Evolutionary conservation across 2,113 vertebrate genomes (phyloP).

Genomic region (Callospermophilus lateralis): DNA sequence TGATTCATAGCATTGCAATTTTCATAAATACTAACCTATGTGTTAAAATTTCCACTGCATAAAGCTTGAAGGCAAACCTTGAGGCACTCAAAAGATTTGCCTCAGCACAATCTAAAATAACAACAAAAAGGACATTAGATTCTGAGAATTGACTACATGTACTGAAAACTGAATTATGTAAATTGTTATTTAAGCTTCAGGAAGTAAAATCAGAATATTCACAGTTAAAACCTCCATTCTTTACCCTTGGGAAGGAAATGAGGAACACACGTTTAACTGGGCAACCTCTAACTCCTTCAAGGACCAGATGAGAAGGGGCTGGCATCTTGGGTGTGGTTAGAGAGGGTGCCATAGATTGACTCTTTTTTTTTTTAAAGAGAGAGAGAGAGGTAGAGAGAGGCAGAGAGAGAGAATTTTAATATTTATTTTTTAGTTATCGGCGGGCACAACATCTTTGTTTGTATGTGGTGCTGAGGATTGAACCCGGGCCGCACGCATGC

Average conservation of each 20-base stretch:
- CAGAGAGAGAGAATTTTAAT: no score
- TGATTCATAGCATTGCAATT: constrained; percentile 52
- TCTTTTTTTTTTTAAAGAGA: no score
- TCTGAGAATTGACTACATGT: constrained; percentile 46
- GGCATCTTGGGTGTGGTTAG: not conserved
- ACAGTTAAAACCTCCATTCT: not conserved
- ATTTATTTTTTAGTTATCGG: no score
- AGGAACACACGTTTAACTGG: not conserved
- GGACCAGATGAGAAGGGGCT: no score
- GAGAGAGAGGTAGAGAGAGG: no score
- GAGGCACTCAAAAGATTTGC: constrained; percentile 72
- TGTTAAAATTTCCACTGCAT: constrained; percentile 56
- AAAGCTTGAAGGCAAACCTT: constrained; percentile 71
- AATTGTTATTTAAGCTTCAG: constrained; percentile 62
- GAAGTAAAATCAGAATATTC: constrained; percentile 27
- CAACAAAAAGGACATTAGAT: constrained; percentile 57
- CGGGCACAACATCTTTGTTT: no score
- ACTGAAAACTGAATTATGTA: constrained; percentile 65
- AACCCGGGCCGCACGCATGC: no score
- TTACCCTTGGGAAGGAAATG: not conserved
- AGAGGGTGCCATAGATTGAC: not conserved
- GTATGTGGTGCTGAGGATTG: no score
- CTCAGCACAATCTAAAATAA: constrained; percentile 78
- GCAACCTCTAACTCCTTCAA: not conserved
- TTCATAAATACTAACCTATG: constrained; percentile 72